A percentile compares a stretch with the other conserved stretches of the same genome.
Conservation (phyloP, 2,888 invertebrate genomes). For the Trichogramma dendrolimi region DNA sequence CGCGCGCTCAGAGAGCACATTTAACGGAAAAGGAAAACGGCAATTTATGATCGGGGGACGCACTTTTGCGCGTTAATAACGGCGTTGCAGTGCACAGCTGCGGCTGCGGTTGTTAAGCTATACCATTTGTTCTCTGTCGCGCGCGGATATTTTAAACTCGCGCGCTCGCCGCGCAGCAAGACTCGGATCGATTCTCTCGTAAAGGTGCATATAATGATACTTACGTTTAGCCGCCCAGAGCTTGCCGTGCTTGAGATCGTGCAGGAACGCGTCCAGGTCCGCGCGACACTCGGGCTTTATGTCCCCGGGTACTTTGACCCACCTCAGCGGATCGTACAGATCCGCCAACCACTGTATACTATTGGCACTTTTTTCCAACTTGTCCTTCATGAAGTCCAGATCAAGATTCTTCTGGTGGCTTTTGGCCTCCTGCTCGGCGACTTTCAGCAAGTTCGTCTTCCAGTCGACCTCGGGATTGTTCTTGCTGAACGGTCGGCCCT, state of each 20-base stretch:
- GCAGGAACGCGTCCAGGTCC: constrained; percentile 59
- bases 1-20: no score
- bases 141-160: no score
- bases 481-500: constrained; percentile 17
- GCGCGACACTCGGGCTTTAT: constrained; percentile 58
- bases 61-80: no score
- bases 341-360: constrained; percentile 64
- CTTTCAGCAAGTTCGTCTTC: constrained; percentile 41
- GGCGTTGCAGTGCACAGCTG: no score
- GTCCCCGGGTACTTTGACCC: constrained; percentile 56
- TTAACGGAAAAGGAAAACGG: no score
- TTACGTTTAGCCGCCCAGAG: constrained; percentile 78
- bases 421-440: constrained; percentile 34
- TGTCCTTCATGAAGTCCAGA: constrained; percentile 45
- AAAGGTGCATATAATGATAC: constrained; percentile 43
- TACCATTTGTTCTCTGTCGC: no score
- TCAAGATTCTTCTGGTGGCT: constrained; percentile 37
- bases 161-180: no score
- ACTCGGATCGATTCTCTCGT: no score
- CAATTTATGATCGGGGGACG: no score
- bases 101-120: no score
- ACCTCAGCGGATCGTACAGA: constrained; percentile 64
- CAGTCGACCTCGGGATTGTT: constrained; percentile 47
- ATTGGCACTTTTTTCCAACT: constrained; percentile 41
- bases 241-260: constrained; percentile 59